Conservation (phyloP, 2,888 invertebrate genomes). For the Laothoe populi region DNA sequence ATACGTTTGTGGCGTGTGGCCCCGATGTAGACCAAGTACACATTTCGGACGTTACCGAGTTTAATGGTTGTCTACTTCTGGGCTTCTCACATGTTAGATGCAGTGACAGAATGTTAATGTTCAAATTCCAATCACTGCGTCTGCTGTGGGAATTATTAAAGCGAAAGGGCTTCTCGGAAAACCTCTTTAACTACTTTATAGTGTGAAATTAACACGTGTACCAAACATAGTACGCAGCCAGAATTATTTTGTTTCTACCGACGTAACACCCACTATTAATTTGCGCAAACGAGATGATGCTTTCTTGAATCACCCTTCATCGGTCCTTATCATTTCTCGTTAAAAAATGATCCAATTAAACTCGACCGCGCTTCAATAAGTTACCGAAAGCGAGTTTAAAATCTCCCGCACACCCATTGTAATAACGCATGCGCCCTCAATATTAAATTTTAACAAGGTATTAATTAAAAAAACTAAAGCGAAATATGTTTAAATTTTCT, state of each 20-base stretch:
- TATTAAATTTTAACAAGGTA: conserved; percentile 86
- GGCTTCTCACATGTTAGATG: conserved; percentile 45
- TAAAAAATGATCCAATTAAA: conserved; percentile 83
- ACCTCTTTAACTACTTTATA: conserved; percentile 26
- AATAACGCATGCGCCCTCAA: conserved; percentile 83
- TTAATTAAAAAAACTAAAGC: conserved; percentile 85
- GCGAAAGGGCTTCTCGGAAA: conserved; percentile 33
- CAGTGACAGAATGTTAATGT: conserved; percentile 43
- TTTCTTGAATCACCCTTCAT: conserved; percentile 67
- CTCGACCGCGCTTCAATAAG: conserved; percentile 72
- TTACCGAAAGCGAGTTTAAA: conserved; percentile 79
- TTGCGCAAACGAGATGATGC: conserved; percentile 57
- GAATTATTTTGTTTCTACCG: conserved; percentile 25
- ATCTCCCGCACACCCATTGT: conserved; percentile 83
- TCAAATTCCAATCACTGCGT: conserved; percentile 45
- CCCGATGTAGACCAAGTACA: conserved; percentile 29
- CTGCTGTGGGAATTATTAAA: conserved; percentile 45
- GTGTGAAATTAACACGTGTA: conserved; percentile 23
- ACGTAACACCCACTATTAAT: conserved; percentile 47
- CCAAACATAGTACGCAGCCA: conserved; percentile 17
- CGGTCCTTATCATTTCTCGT: conserved; percentile 77
- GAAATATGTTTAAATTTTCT: conserved; percentile 83
- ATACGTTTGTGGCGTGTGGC: conserved; percentile 22
- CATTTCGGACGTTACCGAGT: conserved; percentile 37
- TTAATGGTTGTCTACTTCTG: conserved; percentile 59